Evolutionary conservation across 2,113 vertebrate species (phyloP), one percentile per base, ranked within the genome.

Genomic region (Apodemus sylvaticus): DNA sequence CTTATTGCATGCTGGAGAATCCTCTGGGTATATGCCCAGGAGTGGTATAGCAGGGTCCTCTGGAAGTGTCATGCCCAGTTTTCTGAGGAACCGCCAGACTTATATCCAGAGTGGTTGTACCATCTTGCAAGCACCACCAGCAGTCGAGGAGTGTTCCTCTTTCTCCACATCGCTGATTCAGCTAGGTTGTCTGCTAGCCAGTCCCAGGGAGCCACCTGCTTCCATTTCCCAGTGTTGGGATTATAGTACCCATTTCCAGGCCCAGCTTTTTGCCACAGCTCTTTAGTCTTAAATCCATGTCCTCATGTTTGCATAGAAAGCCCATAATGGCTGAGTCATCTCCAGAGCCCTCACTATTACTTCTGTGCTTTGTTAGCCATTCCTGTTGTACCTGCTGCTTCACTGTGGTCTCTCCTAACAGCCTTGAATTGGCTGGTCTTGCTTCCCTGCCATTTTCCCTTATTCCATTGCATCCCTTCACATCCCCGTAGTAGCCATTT

Each of bases 381-480:
- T n/a, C 8, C 1, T 31, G 22, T 70, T 82, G 36, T 64, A 24
- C 45, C 53, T 1, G 29, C 19, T 48, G 22, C 7, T 62, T 77
- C 24, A 70, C 22, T 13, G 10, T 48, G 34, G 55, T n/a, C 14
- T 94, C 31, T 14, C 12, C 22, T 20, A 22, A 85, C 24, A 86
- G 24, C 11, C 29, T 53, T 81, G 26, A 55, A 13, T 10, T 26
- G 20, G 5, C 3, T 19, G 24, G 17, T 79, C n/a, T 42, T 34
- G 55, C 53, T 60, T 78, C 39, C 7, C 31, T 29, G 20, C 1
- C 3, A 0, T 19, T 42, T 48, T 36, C 60, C 45, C 34, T 22
- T 29, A 31, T 13, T 8, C 0, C 3, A 17, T 6, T 29, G 29
- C 17, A 31, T 70, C 66, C 0, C 3, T 17, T 58, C 7, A 16